These are phyloP conservation scores for Poeciliopsis gracilis DNA, from an alignment of 2,797 vertebrate genomes.

Conservation along the genomic window DNA sequence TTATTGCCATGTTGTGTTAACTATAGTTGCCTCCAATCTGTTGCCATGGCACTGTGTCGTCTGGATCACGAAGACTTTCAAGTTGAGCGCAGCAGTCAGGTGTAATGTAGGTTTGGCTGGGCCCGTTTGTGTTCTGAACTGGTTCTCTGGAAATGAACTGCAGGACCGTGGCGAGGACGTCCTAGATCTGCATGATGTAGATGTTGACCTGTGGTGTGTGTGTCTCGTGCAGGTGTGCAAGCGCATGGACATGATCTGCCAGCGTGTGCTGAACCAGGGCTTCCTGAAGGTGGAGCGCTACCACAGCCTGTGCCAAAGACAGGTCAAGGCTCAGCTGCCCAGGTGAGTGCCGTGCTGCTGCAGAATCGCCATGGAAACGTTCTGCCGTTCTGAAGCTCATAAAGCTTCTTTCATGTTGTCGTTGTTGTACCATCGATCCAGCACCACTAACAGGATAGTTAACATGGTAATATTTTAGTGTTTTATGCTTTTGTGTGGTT, in stretches of 20 bases:
- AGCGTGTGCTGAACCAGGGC: conserved; percentile 97
- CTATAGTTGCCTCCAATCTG: neutral
- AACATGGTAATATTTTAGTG: neutral
- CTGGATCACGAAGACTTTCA: neutral
- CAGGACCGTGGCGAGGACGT: neutral
- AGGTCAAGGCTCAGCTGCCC: conserved; percentile 97
- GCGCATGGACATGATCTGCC: conserved; percentile 97
- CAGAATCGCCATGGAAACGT: too few relatives aligned
- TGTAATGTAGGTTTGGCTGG: neutral
- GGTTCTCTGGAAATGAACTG: neutral
- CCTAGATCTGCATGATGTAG: neutral
- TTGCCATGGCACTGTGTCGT: neutral
- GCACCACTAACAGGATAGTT: neutral
- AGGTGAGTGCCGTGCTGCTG: conserved; percentile 81
- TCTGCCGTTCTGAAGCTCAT: too few relatives aligned
- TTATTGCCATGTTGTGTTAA: neutral
- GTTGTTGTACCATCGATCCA: neutral
- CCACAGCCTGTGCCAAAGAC: conserved; percentile 96
- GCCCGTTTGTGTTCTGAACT: neutral
- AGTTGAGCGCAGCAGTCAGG: too few relatives aligned
- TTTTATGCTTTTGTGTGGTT: neutral
- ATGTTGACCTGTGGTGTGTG: neutral
- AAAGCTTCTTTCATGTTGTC: neutral
- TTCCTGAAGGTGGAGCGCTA: conserved; percentile 98
- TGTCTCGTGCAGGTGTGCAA: conserved; percentile 89